Evolutionary conservation across 1,140 invertebrate genomes (phyloP), one percentile per base, ranked within the genome.

Genomic region (Protaetia brevitarsis): DNA sequence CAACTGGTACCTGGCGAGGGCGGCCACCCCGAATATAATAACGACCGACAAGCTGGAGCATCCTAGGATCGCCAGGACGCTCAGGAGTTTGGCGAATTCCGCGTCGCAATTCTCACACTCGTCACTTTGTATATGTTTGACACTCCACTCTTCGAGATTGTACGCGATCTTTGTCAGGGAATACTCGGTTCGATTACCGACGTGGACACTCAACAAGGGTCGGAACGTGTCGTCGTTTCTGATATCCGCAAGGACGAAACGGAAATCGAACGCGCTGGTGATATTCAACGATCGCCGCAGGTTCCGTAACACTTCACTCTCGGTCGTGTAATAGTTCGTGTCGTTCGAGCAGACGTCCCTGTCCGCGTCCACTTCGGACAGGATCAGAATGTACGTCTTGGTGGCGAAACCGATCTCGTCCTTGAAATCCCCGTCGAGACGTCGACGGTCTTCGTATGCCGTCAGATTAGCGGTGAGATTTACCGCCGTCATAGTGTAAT

Each of bases 1-100:
- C 62, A 89, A 79, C 69, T 87, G 85, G 71, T 83, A 86, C 71
- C 87, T 67, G 11, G 73, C 71, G 10, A 74, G 58, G 0, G 72
- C 71, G 2, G 66, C 73, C 5, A 69, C 64, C 8, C 70, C 77
- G 23, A 77, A 63, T 26, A 77, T 65, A 6, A 73, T 59, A 4
- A 69, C 70, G 3, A 78, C 68, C 23, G 74, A 72, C 16, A 77
- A 67, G 63, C 72, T 70, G n/a, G 75, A 77, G 63, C 70, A 73
- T 19, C 70, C 72, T 31, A 77, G 64, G 41, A 77, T 74, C 1
- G 71, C 57, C 19, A 76, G 62, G 11, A 73, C 72, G 62, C 68
- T 72, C 7, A 74, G 16, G 8, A 71, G 28, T 63, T 71, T 70
- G 16, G 69, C 67, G 6, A 75, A 67, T 27, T 73, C 71, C 26